Evolutionary conservation across 2,797 vertebrate genomes (phyloP).

Genomic region (Antrozous pallidus): DNA sequence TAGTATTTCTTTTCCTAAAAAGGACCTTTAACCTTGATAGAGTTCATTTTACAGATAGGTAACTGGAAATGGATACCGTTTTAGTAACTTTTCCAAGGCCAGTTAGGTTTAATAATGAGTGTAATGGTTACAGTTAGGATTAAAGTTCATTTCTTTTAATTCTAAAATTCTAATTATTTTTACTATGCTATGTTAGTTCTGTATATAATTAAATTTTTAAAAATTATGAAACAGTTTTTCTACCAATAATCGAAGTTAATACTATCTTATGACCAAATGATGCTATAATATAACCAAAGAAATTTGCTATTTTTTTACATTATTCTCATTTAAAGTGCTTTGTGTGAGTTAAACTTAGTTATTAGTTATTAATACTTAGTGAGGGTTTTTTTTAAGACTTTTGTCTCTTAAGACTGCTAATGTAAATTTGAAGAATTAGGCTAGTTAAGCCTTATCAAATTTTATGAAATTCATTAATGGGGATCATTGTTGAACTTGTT

Average conservation of each 20-base stretch:
- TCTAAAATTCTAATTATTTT: not conserved
- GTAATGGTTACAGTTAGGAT: not conserved
- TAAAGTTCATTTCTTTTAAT: not conserved
- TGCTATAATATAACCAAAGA: not conserved
- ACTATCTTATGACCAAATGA: not conserved
- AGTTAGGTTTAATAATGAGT: not conserved
- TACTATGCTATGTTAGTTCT: not conserved
- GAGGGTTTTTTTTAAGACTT: conserved; percentile 5
- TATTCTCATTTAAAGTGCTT: conserved; percentile 33
- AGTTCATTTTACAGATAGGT: not conserved
- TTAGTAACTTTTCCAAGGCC: not conserved
- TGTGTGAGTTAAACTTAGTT: conserved; percentile 6
- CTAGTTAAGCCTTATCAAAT: conserved; percentile 56
- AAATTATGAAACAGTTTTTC: not conserved
- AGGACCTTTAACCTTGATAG: not conserved
- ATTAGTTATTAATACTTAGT: conserved; percentile 58
- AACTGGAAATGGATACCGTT: not conserved
- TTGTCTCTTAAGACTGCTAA: conserved; percentile 50
- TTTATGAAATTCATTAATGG: conserved; percentile 64
- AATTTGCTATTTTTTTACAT: not conserved
- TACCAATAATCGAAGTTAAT: not conserved
- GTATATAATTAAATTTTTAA: not conserved
- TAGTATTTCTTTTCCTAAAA: not conserved
- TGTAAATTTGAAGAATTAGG: conserved; percentile 56
- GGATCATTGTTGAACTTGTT: conserved; percentile 55